Base-by-base conservation (phyloP, 2,113 vertebrate species). In the Oreamnos americanus region DNA sequence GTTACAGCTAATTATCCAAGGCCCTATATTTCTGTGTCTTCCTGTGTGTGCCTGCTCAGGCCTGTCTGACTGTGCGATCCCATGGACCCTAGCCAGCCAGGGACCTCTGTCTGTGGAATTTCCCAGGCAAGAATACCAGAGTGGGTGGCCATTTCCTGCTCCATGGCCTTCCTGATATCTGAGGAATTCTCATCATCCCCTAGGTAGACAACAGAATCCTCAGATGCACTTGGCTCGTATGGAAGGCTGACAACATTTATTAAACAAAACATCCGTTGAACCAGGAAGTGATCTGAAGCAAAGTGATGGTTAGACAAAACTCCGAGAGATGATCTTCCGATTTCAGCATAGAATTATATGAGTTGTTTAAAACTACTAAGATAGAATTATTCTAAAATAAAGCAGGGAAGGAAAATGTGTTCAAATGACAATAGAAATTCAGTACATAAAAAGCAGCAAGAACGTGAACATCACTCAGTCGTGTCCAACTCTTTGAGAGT, bases 1-100 rank as follows among this genome's bases (percentile, higher is more conserved):
- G 99, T 99, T 99, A 98, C 98, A 99, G 98, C 96, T 98, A 99
- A 99, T 99, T 99, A 99, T 98, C 98, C 98, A 98, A 98, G 93
- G 92, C 89, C 76, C 30, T 87, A 0, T 13, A 21, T 43, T 25
- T 19, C 39, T 81, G 17, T 17, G 25, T 83, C 78, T 43, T 58
- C n/a, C 26, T 36, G 49, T 43, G 36, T 26, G 12, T 26, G 71
- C 23, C 5, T 14, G 21, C 11, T 14, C 39, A 7, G 39, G 43
- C 23, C 11, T 14, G 71, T 26, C 71, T 43, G 39, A 76, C 71
- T 74, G 23, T 76, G 71, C 11, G 6, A 26, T 26, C 23, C 71
- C 39, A 2, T 26, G 23, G 39, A 14, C 71, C 23, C 12, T 43
- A 43, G 71, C 71, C 39, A 5, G 17, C 71, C 71, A 4, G 71